A percentile compares a stretch with the other conserved stretches of the same genome.
phyloP scores from a whole-genome alignment of 2,113 vertebrate species.

The Myocastor coypus region DNA sequence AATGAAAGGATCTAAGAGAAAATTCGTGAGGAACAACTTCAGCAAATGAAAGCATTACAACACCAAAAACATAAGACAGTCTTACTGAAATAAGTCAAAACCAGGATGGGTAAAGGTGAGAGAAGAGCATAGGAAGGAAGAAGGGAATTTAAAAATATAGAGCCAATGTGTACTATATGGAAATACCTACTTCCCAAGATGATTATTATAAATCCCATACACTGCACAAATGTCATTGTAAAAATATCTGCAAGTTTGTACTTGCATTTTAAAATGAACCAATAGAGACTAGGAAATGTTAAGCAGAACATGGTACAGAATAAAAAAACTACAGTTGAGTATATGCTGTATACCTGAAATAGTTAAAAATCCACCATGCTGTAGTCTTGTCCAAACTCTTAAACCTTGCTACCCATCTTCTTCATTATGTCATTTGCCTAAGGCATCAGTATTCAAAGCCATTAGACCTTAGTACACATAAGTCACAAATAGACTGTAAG shows the following conservation, averaged over 20 bases:
- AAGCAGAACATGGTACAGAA: neutral
- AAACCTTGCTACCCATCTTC: neutral
- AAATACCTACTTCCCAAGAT: neutral
- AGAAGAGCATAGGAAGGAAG: neutral
- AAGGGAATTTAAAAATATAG: neutral
- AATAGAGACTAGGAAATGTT: neutral
- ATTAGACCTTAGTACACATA: neutral
- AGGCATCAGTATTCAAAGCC: rapidly evolving
- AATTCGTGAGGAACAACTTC: neutral
- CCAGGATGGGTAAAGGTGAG: neutral
- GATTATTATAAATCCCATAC: neutral
- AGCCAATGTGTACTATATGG: neutral
- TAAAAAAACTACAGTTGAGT: neutral
- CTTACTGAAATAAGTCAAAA: neutral
- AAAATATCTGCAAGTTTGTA: neutral
- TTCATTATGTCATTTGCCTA: neutral
- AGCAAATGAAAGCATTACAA: neutral
- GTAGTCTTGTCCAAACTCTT: neutral
- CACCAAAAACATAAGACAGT: neutral
- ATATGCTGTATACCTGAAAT: neutral
- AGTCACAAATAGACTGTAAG: neutral
- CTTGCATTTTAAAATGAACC: neutral
- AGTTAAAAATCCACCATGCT: neutral
- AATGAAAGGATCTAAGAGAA: neutral
- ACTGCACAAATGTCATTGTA: neutral